These are phyloP conservation scores for Spea multiplicata DNA, from an alignment of 2,113 vertebrate genomes.

Conservation along the genomic window DNA sequence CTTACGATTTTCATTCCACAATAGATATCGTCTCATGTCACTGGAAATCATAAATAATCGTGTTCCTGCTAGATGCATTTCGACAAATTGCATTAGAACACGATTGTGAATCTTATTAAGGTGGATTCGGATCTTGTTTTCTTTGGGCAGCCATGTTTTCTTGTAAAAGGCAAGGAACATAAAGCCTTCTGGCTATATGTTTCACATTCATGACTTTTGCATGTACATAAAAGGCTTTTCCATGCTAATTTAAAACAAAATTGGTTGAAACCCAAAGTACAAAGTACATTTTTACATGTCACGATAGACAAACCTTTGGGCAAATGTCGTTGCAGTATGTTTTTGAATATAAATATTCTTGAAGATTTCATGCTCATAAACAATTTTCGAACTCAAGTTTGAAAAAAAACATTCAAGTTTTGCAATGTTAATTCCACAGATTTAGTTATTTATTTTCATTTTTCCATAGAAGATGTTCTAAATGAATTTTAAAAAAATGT, in stretches of 20 bases:
- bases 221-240: constrained; percentile 62
- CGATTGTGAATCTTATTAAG: constrained; percentile 96
- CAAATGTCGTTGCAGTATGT: constrained; percentile 55
- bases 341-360: neutral
- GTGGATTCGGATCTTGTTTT: constrained; percentile 82
- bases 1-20: constrained; percentile 82
- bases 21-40: constrained; percentile 86
- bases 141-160: constrained; percentile 83
- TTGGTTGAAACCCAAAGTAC: constrained; percentile 53
- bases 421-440: too few relatives aligned
- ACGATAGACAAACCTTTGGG: constrained; percentile 62
- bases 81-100: constrained; percentile 95
- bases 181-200: constrained; percentile 82
- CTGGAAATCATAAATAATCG: constrained; percentile 95
- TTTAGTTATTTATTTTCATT: too few relatives aligned
- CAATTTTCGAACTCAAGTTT: too few relatives aligned
- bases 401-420: too few relatives aligned
- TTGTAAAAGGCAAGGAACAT: constrained; percentile 74
- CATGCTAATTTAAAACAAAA: constrained; percentile 62
- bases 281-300: constrained; percentile 60
- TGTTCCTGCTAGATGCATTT: constrained; percentile 94
- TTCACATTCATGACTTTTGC: constrained; percentile 62
- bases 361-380: neutral
- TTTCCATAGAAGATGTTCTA: too few relatives aligned
- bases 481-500: too few relatives aligned